Percentiles rank a stretch among this genome's conserved stretches.
Conservation (phyloP, 2,797 vertebrate genomes). For the Sebastes diaconus region DNA sequence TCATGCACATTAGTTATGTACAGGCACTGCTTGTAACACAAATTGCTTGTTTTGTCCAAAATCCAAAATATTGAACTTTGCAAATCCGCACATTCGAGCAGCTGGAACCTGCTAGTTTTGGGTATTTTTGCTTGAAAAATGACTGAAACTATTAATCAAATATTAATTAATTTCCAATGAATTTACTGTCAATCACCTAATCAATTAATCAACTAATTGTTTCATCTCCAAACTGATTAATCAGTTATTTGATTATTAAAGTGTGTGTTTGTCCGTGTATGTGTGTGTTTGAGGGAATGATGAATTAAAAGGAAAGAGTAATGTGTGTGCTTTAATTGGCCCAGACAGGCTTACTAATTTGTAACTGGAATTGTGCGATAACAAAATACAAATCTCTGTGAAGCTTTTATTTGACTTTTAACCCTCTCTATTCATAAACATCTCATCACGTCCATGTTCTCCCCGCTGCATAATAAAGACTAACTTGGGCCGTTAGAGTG, state of each 20-base stretch:
- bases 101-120: no score
- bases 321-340: not conserved
- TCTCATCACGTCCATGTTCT: not conserved
- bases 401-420: constrained; percentile 37
- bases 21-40: no score
- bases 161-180: no score
- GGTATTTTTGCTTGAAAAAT: no score
- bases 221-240: no score
- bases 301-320: no score
- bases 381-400: constrained; percentile 18
- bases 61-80: not conserved
- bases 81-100: rapidly evolving
- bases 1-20: no score
- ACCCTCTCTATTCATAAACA: constrained; percentile 11
- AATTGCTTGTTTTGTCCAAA: not conserved
- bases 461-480: not conserved
- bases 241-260: no score
- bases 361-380: not conserved
- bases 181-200: no score
- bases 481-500: not conserved
- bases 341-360: not conserved
- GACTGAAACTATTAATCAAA: no score
- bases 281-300: not conserved
- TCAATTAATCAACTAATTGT: no score
- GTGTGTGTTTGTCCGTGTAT: not conserved